Evolutionary conservation across 1,140 invertebrate genomes (phyloP), one percentile per base, ranked within the genome.

Genomic region (Aphis gossypii): DNA sequence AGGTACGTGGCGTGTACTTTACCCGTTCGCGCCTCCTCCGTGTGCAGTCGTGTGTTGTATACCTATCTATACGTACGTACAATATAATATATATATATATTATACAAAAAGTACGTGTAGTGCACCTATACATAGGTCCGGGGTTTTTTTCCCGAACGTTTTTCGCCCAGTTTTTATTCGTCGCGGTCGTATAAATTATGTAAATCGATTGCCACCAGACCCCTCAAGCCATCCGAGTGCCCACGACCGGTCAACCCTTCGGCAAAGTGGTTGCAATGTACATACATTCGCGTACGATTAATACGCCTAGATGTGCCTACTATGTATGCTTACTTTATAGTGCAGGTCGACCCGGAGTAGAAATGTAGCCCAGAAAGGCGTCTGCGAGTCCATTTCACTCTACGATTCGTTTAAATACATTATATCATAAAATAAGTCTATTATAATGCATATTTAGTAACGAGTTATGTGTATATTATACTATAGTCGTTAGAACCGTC

Each of bases 181-280:
- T 18, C 30, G 60, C 60, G 60, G 30, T n/a, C 60, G 60, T n/a
- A 76, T 76, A 76, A 76, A 76, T 87, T 87, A 87, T 46, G 84
- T 44, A 48, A 87, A 87, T 87, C 84, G 38, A 84, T 84, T 84
- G 30, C 30, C 44, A 30, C 30, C 44, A 3, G 30, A 30, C 60
- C n/a, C 60, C 60, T 76, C n/a, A 8, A 76, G 60, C 60, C 60
- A 76, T 76, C 60, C 30, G 60, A 76, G n/a, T n/a, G 60, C 60
- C 30, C 60, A 76, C 60, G 60, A 76, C 60, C 60, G 60, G 60
- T 76, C 60, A 76, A 76, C 60, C 60, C 60, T n/a, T 76, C 30
- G 60, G 60, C 60, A n/a, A 76, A 76, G 60, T 76, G 60, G 60
- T n/a, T 23, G 35, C 35, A 21, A 35, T 20, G 76, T 38, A 76